These are phyloP conservation scores for Cetonia aurata DNA, from an alignment of 2,888 invertebrate genomes.

Conservation along the genomic window DNA sequence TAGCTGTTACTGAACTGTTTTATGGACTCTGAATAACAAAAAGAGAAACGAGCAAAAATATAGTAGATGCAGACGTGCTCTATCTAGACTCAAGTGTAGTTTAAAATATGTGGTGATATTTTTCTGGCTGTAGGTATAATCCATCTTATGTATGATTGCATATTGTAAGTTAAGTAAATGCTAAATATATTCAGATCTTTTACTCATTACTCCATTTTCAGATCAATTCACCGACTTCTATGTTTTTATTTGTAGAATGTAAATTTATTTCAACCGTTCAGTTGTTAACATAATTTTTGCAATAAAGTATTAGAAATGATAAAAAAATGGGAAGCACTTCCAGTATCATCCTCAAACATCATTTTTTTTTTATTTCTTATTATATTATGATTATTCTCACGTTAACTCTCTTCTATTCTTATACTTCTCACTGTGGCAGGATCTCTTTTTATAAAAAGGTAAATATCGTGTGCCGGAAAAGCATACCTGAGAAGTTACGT, in stretches of 20 bases:
- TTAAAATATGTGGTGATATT: slow-evolving; percentile 69
- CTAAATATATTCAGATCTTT: slow-evolving; percentile 66
- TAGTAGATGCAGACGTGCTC: slow-evolving; percentile 64
- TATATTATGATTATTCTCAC: slow-evolving; percentile 14
- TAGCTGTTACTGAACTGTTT: slow-evolving; percentile 58
- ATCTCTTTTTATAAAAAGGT: slow-evolving; percentile 27
- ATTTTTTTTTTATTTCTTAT: slow-evolving; percentile 21
- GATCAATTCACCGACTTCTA: slow-evolving; percentile 44
- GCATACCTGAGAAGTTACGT: slow-evolving; percentile 32
- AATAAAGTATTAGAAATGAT: slow-evolving; percentile 47
- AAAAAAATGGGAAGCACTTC: slow-evolving; percentile 36
- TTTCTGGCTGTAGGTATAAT: slow-evolving; percentile 69
- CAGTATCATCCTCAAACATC: slow-evolving; percentile 45
- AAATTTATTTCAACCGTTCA: slow-evolving; percentile 45
- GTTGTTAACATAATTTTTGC: slow-evolving; percentile 47
- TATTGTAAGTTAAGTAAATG: slow-evolving; percentile 68
- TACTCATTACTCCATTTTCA: slow-evolving; percentile 53
- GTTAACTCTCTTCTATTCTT: slow-evolving; percentile 20
- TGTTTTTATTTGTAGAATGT: slow-evolving; percentile 46
- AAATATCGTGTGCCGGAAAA: neutral
- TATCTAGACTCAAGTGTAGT: slow-evolving; percentile 67
- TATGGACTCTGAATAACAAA: slow-evolving; percentile 47
- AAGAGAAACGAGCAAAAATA: slow-evolving; percentile 41
- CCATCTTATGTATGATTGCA: slow-evolving; percentile 68
- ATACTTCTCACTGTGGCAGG: slow-evolving; percentile 22